Base-by-base conservation (phyloP, 1,140 invertebrate genomes). In the Zaprionus ornatus region DNA sequence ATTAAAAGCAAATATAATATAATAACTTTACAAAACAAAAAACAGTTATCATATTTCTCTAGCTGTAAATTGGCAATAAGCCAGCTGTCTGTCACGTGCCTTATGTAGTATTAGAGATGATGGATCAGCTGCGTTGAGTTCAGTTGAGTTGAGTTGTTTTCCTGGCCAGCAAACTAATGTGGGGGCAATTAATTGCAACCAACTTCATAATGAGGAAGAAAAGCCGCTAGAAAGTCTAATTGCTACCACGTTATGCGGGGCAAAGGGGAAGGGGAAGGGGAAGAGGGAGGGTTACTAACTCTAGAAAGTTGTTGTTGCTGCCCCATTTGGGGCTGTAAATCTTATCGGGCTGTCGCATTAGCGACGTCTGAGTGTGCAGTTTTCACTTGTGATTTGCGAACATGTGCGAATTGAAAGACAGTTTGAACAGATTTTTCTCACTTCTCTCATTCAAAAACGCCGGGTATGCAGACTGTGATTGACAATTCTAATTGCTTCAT, bases 401-500 rank as follows among this genome's bases (percentile, higher is more conserved):
- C 19, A 21, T 21, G 59, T 60, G 55, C 23, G 61, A 66, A 55
- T 23, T 52, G 32, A 5, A 23, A 37, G 29, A 27, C 37, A 59
- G 65, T 23, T 50, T 17, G 19, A 23, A 57, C 17, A 25, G 25
- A 45, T 17, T 12, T 37, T 37, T 45, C 40, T 45, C 40, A 45
- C 40, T 45, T 17, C 15, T 45, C 40, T 13, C 9, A 10, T 17
- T n/a, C n/a, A n/a, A n/a, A n/a, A n/a, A 13, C 17, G n/a, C 40
- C 6, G n/a, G 9, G 45, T 10, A 7, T 19, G 45, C 17, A 19
- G 45, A 17, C 59, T 60, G 7, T 17, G 64, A 74, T 69, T 72
- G 50, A 50, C 45, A 50, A 50, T 50, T 50, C 45, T 70, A 79
- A 85, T 81, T 67, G 59, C 74, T 80, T 85, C 52, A 81, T 86